Evolutionary conservation across 2,113 vertebrate species (phyloP).

Genomic region (Pteropus alecto): DNA sequence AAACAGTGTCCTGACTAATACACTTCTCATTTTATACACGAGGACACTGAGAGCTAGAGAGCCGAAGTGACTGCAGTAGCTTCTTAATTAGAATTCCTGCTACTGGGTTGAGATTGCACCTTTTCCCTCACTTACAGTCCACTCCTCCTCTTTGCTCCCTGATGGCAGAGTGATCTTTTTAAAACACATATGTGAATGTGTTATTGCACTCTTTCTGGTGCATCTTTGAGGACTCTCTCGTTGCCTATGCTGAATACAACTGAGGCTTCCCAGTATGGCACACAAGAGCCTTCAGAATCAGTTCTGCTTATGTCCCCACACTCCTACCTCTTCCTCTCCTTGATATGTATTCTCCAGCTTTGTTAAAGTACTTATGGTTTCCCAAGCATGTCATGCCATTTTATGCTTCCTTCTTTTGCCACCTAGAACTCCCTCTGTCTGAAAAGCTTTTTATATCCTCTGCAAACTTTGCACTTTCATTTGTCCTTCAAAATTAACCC

Average conservation of each 20-base stretch:
- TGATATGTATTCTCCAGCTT: neutral
- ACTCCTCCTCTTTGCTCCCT: neutral
- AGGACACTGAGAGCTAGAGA: neutral
- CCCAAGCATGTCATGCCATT: neutral
- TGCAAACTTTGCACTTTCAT: neutral
- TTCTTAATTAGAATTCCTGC: neutral
- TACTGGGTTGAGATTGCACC: neutral
- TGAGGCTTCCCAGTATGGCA: neutral
- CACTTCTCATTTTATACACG: neutral
- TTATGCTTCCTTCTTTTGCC: neutral
- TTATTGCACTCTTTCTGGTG: neutral
- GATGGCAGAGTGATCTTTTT: neutral
- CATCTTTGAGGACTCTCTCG: neutral
- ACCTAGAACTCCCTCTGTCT: neutral
- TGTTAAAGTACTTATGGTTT: neutral
- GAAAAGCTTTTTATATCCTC: neutral
- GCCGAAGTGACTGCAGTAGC: neutral
- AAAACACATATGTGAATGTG: rapidly evolving
- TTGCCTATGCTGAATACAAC: too few relatives aligned
- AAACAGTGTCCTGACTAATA: neutral
- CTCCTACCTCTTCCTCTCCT: neutral
- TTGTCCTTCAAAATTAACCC: slow-evolving; percentile 9
- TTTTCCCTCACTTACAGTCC: neutral
- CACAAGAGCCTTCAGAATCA: rapidly evolving
- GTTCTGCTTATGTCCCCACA: neutral